Conservation (phyloP, 2,888 invertebrate species). For the Tachystola acroxantha region DNA sequence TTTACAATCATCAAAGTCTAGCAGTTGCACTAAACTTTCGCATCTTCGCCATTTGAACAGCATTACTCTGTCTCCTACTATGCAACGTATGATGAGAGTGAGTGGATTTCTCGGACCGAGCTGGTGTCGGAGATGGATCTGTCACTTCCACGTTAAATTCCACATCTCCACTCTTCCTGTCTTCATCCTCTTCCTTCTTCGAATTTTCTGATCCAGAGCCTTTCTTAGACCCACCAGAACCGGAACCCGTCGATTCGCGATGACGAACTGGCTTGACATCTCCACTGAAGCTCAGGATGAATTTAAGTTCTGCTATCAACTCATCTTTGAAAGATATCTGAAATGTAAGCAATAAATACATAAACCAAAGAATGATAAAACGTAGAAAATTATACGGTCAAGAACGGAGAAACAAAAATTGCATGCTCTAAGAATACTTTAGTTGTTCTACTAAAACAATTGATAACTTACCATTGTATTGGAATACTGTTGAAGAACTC, state of each 20-base stretch:
- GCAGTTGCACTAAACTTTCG: slow-evolving; percentile 45
- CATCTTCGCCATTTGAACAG: slow-evolving; percentile 58
- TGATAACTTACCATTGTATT: background rate
- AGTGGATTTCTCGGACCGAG: slow-evolving; percentile 47
- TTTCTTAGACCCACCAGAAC: background rate
- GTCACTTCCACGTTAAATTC: slow-evolving; percentile 34
- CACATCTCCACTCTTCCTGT: slow-evolving; percentile 29
- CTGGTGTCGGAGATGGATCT: slow-evolving; percentile 46
- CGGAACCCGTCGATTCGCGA: slow-evolving; percentile 38
- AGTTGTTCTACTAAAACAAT: slow-evolving; percentile 2
- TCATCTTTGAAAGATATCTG: slow-evolving; percentile 82
- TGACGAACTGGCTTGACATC: slow-evolving; percentile 83
- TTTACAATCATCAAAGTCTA: background rate
- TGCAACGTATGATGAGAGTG: slow-evolving; percentile 59
- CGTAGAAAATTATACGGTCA: too few species aligned
- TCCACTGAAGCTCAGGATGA: slow-evolving; percentile 83
- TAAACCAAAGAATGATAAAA: too few species aligned
- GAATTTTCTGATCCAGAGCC: slow-evolving; percentile 48
- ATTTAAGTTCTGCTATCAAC: slow-evolving; percentile 83
- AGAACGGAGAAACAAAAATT: too few species aligned
- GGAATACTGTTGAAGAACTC: background rate
- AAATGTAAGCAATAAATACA: too few species aligned
- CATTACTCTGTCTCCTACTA: slow-evolving; percentile 63
- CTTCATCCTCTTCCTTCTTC: slow-evolving; percentile 39
- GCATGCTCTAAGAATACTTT: too few species aligned